phyloP scores from a whole-genome alignment of 2,888 invertebrate species.

The Dichetophora obliterata region DNA sequence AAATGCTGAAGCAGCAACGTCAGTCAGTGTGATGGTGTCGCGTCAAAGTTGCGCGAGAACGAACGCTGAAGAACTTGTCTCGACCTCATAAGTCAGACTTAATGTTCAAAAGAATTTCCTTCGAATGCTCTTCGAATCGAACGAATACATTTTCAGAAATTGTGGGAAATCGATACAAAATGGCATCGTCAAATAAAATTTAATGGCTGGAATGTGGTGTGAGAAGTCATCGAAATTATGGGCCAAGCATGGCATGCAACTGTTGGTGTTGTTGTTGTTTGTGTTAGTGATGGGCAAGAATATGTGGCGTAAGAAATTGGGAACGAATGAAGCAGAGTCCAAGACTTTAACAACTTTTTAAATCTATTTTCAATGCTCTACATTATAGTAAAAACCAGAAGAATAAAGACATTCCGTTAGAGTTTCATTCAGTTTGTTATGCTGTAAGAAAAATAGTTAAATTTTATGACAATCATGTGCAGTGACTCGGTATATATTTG shows the following conservation, averaged over 20 bases:
- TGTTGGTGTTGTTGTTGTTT: neutral
- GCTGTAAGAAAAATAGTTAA: constrained; percentile 49
- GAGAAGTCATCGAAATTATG: neutral
- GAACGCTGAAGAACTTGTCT: constrained; percentile 34
- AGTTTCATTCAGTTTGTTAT: neutral
- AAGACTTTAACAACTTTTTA: constrained; percentile 28
- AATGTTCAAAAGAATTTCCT: constrained; percentile 54
- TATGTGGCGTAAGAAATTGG: neutral
- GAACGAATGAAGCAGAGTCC: constrained; percentile 6
- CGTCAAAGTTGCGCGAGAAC: constrained; percentile 26
- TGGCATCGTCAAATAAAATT: constrained; percentile 62
- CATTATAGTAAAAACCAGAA: constrained; percentile 33
- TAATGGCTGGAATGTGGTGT: constrained; percentile 47
- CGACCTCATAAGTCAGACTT: constrained; percentile 58
- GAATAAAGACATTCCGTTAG: constrained; percentile 18
- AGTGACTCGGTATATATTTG: neutral
- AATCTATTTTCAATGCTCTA: constrained; percentile 26
- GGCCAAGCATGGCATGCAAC: neutral
- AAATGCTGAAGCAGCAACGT: constrained; percentile 15
- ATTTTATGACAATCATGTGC: constrained; percentile 46
- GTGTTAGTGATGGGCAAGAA: neutral
- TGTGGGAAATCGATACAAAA: constrained; percentile 62
- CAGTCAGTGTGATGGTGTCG: constrained; percentile 38
- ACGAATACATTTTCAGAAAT: constrained; percentile 52
- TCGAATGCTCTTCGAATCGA: constrained; percentile 24